Evolutionary conservation across 1,140 invertebrate genomes (phyloP), one percentile per base, ranked within the genome.

Genomic region (Acyrthosiphon pisum): DNA sequence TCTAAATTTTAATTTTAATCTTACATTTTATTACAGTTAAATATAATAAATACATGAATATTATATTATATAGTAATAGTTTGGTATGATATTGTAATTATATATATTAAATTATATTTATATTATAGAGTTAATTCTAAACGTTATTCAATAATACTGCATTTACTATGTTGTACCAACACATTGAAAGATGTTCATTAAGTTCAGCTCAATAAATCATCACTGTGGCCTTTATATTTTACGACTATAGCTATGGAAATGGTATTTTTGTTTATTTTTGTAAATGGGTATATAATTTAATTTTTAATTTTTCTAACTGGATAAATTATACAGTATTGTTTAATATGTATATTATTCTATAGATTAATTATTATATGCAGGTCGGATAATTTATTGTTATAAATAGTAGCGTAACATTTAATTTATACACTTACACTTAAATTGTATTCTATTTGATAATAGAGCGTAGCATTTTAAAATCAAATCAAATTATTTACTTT

Each of bases 101-200:
- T 35, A 22, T 18, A 81, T 7, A n/a, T n/a, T n/a, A 76, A 35
- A 22, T 81, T 53, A 22, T 22, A 53, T 23, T n/a, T n/a, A n/a
- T n/a, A n/a, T n/a, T n/a, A n/a, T n/a, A n/a, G n/a, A n/a, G n/a
- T 68, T 3, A 4, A 7, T 8, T 22, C 0, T 37, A 22, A 35
- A 81, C 14, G 1, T 83, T 23, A 20, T 83, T 81, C 35, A 81
- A 81, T 81, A 37, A 37, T 37, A 37, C 37, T 81, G 1, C 4
- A 22, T 35, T 81, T 81, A 37, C 9, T 30, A n/a, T 68, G 60
- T 1, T 14, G 9, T n/a, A 68, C 0, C 30, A 68, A 0, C 3
- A 9, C 11, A 60, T 68, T n/a, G 60, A n/a, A n/a, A 76, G n/a
- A 76, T 76, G 14, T n/a, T 2, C 14, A 18, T 76, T 18, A 20